Evolutionary conservation across 2,888 invertebrate genomes (phyloP).

Genomic region (Cataglyphis cursor): DNA sequence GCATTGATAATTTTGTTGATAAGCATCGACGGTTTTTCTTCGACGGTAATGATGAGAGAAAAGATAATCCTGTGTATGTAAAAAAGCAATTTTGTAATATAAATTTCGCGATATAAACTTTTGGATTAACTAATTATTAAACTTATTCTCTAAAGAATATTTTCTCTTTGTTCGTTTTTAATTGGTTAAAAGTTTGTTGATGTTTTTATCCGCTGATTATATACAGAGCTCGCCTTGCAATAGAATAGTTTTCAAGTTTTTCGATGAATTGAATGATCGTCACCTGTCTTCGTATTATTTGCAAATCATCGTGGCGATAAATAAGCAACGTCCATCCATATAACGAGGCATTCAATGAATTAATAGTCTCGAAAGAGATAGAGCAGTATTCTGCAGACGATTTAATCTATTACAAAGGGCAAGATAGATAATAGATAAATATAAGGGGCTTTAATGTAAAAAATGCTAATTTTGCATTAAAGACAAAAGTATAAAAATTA

Average conservation of each 20-base stretch:
- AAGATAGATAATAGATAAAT: background rate
- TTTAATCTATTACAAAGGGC: slow-evolving; percentile 23
- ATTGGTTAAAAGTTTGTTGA: slow-evolving; percentile 2
- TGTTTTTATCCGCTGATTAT: slow-evolving; percentile 10
- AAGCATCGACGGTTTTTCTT: background rate
- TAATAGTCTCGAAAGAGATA: slow-evolving; percentile 12
- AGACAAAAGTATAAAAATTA: background rate
- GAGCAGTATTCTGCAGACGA: background rate
- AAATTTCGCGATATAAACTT: background rate
- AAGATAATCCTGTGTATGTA: background rate
- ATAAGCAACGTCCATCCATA: slow-evolving; percentile 38
- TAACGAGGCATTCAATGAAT: slow-evolving; percentile 33
- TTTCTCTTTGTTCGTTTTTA: slow-evolving; percentile 8
- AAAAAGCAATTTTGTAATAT: background rate
- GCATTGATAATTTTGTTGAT: background rate
- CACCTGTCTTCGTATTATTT: slow-evolving; percentile 45
- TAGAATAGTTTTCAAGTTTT: slow-evolving; percentile 21
- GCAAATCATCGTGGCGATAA: slow-evolving; percentile 40
- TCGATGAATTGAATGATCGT: slow-evolving; percentile 48
- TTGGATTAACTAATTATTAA: background rate
- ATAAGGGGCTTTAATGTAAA: background rate
- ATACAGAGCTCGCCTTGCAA: slow-evolving; percentile 2
- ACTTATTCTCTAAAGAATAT: background rate
- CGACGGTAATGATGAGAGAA: background rate
- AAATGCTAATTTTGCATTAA: background rate